Base-by-base conservation (phyloP, 2,797 vertebrate genomes). In the Lates japonicus region DNA sequence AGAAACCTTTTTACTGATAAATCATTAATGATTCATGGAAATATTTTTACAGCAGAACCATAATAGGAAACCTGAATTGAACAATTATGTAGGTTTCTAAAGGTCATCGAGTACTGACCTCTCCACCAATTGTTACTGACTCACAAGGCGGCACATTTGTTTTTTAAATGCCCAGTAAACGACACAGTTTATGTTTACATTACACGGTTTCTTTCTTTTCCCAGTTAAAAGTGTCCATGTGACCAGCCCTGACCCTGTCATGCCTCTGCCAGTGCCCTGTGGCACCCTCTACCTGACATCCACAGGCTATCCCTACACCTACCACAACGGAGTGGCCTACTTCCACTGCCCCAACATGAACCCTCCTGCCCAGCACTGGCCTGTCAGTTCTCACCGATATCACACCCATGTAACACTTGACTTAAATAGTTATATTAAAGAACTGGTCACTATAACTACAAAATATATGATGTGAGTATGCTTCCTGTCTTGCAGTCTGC, bases 261-360 rank as follows among this genome's bases (percentile, higher is more conserved):
- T 91, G 77, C 93, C 95, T 88, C 70, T 93, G 74, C 92, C 95
- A 35, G 92, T 94, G 75, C 83, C 94, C 61, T 74, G 62, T 17
- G 93, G 94, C 83, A 88, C 95, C 25, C 90, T 95, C 91, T 95
- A 94, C 84, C 84, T 96, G 48, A 96, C 96, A 57, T 93, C 96
- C 19, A 95, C 95, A 54, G 96, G 96, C 8, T 95, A 92, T 80
- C 96, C 97, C 5, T 97, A 97, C 62, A 94, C 95, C 81, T 97
- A 95, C 80, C 95, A 96, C 88, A 96, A 97, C 19, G 97, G 97
- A 59, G 93, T 96, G 85, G 96, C 97, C 82, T 97, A 97, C 88
- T 97, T 97, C 93, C 94, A 95, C 78, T 91, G 88, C 16, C 91
- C 95, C 48, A 95, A 93, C 73, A 85, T 92, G 69, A 80, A 84